Percentiles rank a stretch among this genome's conserved stretches.
phyloP scores from a whole-genome alignment of 2,113 vertebrate genomes.

The Brachypodius melanocephalos region DNA sequence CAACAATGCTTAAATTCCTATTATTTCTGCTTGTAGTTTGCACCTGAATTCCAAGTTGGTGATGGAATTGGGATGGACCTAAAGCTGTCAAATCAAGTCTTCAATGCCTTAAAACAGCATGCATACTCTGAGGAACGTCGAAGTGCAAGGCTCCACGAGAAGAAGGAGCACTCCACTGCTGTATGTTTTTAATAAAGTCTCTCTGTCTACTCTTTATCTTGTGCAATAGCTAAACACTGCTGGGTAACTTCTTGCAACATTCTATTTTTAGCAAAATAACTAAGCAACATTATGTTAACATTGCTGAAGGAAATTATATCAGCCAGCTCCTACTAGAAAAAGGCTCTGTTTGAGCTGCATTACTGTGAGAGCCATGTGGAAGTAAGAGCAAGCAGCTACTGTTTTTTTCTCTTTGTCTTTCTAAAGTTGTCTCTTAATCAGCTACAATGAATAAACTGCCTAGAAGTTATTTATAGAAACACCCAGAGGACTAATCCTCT shows the following conservation, averaged over 20 bases:
- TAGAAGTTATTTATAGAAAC: not conserved
- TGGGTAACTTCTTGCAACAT: not conserved
- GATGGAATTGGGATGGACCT: constrained; percentile 96
- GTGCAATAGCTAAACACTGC: not conserved
- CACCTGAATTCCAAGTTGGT: constrained; percentile 91
- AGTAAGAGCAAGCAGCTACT: not conserved
- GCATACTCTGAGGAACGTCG: constrained; percentile 90
- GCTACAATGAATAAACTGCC: not conserved
- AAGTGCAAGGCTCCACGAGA: constrained; percentile 92
- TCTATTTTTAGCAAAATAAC: not conserved
- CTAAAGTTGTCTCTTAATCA: not conserved
- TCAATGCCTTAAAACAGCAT: constrained; percentile 94
- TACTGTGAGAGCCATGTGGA: not conserved
- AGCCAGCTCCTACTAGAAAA: not conserved
- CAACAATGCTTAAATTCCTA: not conserved
- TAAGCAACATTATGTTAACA: not conserved
- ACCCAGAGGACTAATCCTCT: not conserved
- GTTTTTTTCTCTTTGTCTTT: not conserved
- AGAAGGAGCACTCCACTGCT: constrained; percentile 96
- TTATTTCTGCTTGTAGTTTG: constrained; percentile 79
- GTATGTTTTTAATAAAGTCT: constrained; percentile 70
- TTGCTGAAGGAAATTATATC: not conserved
- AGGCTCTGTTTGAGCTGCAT: not conserved
- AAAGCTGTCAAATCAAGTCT: constrained; percentile 95
- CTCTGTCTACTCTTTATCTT: not conserved